Evolutionary conservation across 1,140 invertebrate genomes (phyloP).

Genomic region (Drosophila pruinosa): DNA sequence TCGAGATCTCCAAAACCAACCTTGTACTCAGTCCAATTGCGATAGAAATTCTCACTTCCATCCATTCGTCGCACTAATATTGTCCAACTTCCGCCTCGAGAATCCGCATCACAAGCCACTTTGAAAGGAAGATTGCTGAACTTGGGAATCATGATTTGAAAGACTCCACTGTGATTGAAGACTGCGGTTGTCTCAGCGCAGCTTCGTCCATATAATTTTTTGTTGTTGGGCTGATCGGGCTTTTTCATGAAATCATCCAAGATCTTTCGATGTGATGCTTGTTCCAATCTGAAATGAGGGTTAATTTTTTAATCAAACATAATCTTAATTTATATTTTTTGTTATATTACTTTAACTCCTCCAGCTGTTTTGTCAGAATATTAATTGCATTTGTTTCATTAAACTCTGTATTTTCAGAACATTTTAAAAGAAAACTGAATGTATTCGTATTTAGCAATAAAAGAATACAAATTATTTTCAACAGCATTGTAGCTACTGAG

Average conservation of each 20-base stretch:
- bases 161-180: neutral
- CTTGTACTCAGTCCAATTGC: neutral
- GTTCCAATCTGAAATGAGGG: neutral
- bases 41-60: neutral
- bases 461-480: neutral
- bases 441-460: neutral
- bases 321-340: neutral
- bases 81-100: neutral
- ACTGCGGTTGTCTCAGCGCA: too few species aligned
- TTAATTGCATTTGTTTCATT: neutral
- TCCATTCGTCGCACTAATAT: neutral
- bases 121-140: neutral
- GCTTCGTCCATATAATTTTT: too few species aligned
- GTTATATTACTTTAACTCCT: neutral
- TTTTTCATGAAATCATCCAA: neutral
- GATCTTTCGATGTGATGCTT: neutral
- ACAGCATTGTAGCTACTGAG: neutral
- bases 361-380: neutral
- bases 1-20: neutral
- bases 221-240: neutral
- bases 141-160: neutral
- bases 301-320: neutral
- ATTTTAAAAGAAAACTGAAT: neutral
- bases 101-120: neutral
- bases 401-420: neutral